phyloP scores from a whole-genome alignment of 2,888 invertebrate species.

The Nebria salina region DNA sequence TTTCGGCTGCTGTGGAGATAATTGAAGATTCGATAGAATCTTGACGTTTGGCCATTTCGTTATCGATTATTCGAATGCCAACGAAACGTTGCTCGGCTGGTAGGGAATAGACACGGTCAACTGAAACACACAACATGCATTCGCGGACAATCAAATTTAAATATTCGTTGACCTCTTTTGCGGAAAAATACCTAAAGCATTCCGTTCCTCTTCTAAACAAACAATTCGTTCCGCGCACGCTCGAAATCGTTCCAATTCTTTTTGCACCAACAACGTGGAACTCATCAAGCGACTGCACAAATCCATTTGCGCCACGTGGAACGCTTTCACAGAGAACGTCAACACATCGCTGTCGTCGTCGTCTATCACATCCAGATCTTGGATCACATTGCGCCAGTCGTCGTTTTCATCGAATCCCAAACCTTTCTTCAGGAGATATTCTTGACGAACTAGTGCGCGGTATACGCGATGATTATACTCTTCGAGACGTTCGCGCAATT shows the following conservation, averaged over 20 bases:
- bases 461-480: constrained; percentile 35
- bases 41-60: neutral
- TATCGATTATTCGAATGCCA: constrained; percentile 7
- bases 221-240: constrained; percentile 27
- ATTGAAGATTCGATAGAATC: neutral
- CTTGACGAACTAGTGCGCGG: constrained; percentile 20
- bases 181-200: constrained; percentile 30
- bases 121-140: constrained; percentile 8
- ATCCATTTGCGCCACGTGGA: constrained; percentile 23
- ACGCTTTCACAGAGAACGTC: constrained; percentile 17
- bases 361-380: neutral
- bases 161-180: neutral
- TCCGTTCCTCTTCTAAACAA: constrained; percentile 32
- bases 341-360: constrained; percentile 11
- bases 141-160: neutral
- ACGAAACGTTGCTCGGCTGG: constrained; percentile 37
- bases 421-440: constrained; percentile 26
- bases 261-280: constrained; percentile 26
- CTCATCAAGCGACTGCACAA: constrained; percentile 22
- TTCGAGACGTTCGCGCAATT: constrained; percentile 21
- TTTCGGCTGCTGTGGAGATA: constrained; percentile 20
- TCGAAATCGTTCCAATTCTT: constrained; percentile 31
- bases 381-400: neutral
- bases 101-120: constrained; percentile 37
- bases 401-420: constrained; percentile 24